Base-by-base conservation (phyloP, 2,113 vertebrate genomes). In the Tapirus terrestris region DNA sequence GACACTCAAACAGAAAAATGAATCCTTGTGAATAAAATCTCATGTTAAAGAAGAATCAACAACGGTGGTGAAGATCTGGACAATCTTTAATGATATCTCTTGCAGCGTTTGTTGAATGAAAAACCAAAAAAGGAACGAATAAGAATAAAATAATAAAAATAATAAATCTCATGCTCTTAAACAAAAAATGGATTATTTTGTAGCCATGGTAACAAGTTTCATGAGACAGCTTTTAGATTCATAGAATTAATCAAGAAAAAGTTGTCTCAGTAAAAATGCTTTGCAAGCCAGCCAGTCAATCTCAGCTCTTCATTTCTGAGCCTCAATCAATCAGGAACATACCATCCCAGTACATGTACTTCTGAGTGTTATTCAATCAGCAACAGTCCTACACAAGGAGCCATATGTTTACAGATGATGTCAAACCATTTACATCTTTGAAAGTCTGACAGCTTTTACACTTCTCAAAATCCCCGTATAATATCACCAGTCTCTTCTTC, bases 251-350 rank as follows among this genome's bases (percentile, higher is more conserved):
- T 84, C 31, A 83, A 29, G n/a, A 88, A 93, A 95, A 88, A 25
- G 2, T 68, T 84, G 67, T 33, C 33, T 93, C 23, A 65, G 23
- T 70, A 45, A 94, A 97, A 89, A 56, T 82, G 21, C 6, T 92
- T 72, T 89, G 27, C 12, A 33, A 95, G 73, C 45, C 39, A 85
- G 87, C 61, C 27, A 39, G 43, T 33, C 58, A 51, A n/a, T 67
- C 60, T 72, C 86, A 91, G 3, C 45, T 31, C 12, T 16, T 95
- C 1, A 36, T 82, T 97, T 96, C 68, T 92, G 81, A 94, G 36
- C 31, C 17, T 92, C 53, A 81, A 27, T 48, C 68, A 88, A 3
- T 63, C 8, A 91, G 43, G 67, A 90, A 31, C 29, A 39, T 79
- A 25, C 0, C n/a, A 72, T 65, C 77, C 8, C 14, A 84, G 12